These are phyloP conservation scores for Protonibea diacanthus DNA, from an alignment of 2,797 vertebrate genomes.

Conservation along the genomic window DNA sequence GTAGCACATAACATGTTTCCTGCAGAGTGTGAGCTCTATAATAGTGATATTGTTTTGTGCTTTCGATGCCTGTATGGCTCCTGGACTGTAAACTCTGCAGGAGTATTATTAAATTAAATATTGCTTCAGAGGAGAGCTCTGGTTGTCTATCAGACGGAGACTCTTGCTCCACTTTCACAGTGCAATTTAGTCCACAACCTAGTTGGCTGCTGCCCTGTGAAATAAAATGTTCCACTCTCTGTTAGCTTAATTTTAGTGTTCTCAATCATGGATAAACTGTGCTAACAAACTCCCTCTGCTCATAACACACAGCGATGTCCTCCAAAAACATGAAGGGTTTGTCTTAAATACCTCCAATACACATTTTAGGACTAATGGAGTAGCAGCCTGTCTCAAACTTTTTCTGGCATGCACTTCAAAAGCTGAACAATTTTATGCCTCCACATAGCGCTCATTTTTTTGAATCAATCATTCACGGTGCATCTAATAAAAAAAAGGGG, in stretches of 20 bases:
- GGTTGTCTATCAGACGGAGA: constrained; percentile 1
- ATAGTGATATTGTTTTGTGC: background rate
- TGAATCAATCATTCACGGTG: too few relatives aligned
- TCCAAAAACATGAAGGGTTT: constrained; percentile 28
- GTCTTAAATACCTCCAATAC: background rate
- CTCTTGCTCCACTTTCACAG: constrained; percentile 6
- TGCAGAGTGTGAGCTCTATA: background rate
- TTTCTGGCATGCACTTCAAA: too few relatives aligned
- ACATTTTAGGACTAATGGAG: constrained; percentile 20
- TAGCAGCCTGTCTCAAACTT: background rate
- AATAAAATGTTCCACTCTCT: constrained; percentile 46
- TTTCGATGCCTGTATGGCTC: background rate
- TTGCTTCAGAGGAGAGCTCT: background rate
- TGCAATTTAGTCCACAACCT: constrained; percentile 19
- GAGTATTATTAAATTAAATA: background rate
- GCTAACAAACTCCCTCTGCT: constrained; percentile 37
- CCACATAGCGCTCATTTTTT: too few relatives aligned
- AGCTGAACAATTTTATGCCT: too few relatives aligned
- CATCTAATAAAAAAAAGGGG: too few relatives aligned
- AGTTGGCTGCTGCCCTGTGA: constrained; percentile 20
- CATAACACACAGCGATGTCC: constrained; percentile 20
- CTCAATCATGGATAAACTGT: constrained; percentile 54
- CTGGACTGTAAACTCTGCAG: background rate
- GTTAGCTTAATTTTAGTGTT: constrained; percentile 56
- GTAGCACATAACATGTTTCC: background rate